Evolutionary conservation across 92 coral and sea anemone genomes (phyloP).

Genomic region (Ricordea florida): DNA sequence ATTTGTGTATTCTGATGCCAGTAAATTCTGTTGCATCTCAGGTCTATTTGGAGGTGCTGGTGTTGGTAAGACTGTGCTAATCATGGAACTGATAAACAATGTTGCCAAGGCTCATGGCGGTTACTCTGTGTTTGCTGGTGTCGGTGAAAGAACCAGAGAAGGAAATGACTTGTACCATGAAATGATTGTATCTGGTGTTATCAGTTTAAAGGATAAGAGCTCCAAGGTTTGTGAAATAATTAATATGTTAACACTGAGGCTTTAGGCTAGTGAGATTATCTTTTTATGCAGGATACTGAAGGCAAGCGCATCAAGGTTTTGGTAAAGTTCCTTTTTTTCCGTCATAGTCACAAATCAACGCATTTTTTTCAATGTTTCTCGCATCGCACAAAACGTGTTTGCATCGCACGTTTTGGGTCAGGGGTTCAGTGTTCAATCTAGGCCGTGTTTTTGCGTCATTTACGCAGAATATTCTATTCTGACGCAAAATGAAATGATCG

Average conservation of each 20-base stretch:
- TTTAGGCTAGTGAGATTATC: no score
- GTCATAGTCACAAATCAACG: no score
- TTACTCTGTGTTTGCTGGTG: slow-evolving; percentile 99
- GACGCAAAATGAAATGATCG: no score
- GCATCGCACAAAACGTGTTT: no score
- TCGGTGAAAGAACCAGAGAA: slow-evolving; percentile 98
- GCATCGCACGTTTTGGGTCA: no score
- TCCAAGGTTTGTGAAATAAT: slow-evolving; percentile 74
- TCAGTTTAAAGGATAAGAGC: slow-evolving; percentile 91
- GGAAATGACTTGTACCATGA: slow-evolving; percentile 99
- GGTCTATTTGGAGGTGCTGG: slow-evolving; percentile 99
- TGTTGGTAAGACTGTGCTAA: slow-evolving; percentile 96
- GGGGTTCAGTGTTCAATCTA: no score
- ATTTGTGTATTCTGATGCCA: no score
- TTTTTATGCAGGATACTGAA: no score
- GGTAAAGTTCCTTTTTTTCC: neutral
- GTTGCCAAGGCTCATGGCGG: slow-evolving; percentile 99
- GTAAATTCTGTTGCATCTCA: neutral
- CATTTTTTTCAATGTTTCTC: no score
- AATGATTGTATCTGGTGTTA: slow-evolving; percentile 98
- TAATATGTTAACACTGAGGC: neutral
- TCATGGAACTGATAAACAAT: slow-evolving; percentile 97
- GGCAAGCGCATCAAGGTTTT: no score
- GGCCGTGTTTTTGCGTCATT: no score
- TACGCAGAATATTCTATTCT: no score